Percentiles rank a stretch among this genome's conserved stretches.
Evolutionary conservation across 1,140 invertebrate genomes (phyloP).

Genomic region (Trinorchestia longiramus): DNA sequence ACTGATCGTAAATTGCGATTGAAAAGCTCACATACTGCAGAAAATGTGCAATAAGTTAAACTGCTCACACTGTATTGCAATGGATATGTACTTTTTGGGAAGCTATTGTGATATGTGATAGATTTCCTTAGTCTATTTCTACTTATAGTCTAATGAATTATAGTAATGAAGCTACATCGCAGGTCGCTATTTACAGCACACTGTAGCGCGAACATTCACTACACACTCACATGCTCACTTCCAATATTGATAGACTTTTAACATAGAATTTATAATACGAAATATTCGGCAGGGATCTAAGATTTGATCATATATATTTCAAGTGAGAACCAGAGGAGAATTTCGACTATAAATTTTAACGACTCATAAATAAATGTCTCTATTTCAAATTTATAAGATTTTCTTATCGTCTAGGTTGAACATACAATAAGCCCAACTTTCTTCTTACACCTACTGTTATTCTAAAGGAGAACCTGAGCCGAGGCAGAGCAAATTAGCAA

Average conservation of each 20-base stretch:
- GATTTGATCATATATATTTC: background rate
- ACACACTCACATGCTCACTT: conserved; percentile 46
- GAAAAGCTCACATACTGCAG: background rate
- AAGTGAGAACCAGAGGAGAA: background rate
- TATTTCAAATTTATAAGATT: background rate
- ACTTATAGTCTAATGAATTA: conserved; percentile 33
- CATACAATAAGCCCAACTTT: conserved; percentile 14
- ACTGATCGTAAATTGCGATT: background rate
- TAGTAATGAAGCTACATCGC: conserved; percentile 49
- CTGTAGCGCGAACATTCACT: conserved; percentile 29
- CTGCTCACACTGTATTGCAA: background rate
- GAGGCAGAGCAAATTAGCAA: background rate
- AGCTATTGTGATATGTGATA: conserved; percentile 29
- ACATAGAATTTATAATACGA: conserved; percentile 16
- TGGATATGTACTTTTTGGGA: background rate
- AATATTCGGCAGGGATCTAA: conserved; percentile 5
- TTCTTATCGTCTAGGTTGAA: conserved; percentile 8
- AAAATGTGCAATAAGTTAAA: background rate
- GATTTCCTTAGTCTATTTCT: background rate
- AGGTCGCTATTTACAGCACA: conserved; percentile 54
- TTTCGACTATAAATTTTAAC: background rate
- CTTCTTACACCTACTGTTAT: background rate
- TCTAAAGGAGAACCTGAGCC: background rate
- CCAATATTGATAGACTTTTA: conserved; percentile 34
- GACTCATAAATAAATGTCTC: conserved; percentile 20